A percentile compares a stretch with the other conserved stretches of the same genome.
Evolutionary conservation across 1,140 invertebrate species (phyloP).

Genomic region (Xylocopa sonorina): DNA sequence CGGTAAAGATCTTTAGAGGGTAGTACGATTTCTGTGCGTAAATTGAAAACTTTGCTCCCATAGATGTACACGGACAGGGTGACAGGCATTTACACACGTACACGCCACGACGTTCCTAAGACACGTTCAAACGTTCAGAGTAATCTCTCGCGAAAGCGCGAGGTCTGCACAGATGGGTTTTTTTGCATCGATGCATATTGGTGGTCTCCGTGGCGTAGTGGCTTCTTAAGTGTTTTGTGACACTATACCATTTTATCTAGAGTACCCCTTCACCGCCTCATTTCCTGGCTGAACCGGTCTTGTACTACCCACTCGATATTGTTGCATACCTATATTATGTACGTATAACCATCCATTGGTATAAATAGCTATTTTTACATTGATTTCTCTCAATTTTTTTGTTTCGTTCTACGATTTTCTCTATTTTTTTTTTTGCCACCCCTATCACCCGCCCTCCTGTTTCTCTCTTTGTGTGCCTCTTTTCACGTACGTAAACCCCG

Average conservation of each 20-base stretch:
- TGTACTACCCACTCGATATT: conserved; percentile 57
- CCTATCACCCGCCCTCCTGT: no score
- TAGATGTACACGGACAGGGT: background rate
- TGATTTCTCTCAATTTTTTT: conserved; percentile 2
- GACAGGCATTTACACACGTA: background rate
- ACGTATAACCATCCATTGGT: conserved; percentile 64
- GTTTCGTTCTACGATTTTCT: conserved; percentile 41
- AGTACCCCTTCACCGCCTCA: conserved; percentile 52
- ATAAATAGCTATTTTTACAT: conserved; percentile 44
- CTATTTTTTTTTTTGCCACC: conserved; percentile 34
- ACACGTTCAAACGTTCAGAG: conserved; percentile 5
- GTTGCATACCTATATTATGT: conserved; percentile 58
- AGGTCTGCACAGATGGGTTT: conserved; percentile 54
- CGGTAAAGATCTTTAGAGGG: background rate
- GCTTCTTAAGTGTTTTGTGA: conserved; percentile 75
- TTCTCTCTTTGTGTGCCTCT: conserved; percentile 49
- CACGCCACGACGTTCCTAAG: background rate
- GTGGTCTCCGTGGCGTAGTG: conserved; percentile 75
- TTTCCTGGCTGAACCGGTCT: conserved; percentile 62
- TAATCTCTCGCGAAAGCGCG: conserved; percentile 28
- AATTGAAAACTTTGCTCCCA: background rate
- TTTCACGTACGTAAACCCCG: conserved; percentile 14
- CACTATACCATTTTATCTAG: conserved; percentile 65
- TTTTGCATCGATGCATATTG: conserved; percentile 70
- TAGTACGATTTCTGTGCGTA: conserved; percentile 4